Evolutionary conservation across 2,113 vertebrate species (phyloP).

Genomic region (Sylvia atricapilla): DNA sequence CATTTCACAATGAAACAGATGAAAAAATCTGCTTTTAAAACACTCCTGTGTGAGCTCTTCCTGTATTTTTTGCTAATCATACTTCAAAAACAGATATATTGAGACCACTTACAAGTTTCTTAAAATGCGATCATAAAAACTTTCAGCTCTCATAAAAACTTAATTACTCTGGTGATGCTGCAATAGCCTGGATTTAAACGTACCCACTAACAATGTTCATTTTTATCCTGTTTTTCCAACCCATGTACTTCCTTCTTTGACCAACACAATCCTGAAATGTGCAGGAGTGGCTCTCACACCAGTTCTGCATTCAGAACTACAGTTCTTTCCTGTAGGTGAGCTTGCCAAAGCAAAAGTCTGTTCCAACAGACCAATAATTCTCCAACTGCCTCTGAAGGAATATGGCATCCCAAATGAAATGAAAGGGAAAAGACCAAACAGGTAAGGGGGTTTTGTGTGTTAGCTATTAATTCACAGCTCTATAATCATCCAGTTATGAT

Average conservation of each 20-base stretch:
- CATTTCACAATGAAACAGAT: neutral
- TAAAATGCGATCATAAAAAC: neutral
- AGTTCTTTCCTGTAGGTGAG: neutral
- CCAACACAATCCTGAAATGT: neutral
- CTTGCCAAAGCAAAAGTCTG: neutral
- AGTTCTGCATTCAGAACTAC: neutral
- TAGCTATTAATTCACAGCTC: neutral
- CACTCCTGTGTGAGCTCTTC: neutral
- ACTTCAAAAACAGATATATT: neutral
- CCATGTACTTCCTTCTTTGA: neutral
- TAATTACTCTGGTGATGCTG: neutral
- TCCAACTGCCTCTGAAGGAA: fast-evolving
- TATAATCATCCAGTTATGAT: fast-evolving
- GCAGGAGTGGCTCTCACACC: neutral
- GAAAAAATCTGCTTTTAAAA: neutral
- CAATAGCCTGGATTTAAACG: neutral
- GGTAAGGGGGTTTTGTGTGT: neutral
- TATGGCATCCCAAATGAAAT: neutral
- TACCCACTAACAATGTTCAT: too few species aligned
- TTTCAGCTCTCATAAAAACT: neutral
- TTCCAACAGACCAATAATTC: neutral
- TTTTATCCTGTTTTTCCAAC: neutral
- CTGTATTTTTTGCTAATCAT: neutral
- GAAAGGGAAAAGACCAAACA: neutral
- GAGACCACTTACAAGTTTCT: neutral